Base-by-base conservation (phyloP, 1,140 invertebrate genomes). In the Scaptomyza graminum region DNA sequence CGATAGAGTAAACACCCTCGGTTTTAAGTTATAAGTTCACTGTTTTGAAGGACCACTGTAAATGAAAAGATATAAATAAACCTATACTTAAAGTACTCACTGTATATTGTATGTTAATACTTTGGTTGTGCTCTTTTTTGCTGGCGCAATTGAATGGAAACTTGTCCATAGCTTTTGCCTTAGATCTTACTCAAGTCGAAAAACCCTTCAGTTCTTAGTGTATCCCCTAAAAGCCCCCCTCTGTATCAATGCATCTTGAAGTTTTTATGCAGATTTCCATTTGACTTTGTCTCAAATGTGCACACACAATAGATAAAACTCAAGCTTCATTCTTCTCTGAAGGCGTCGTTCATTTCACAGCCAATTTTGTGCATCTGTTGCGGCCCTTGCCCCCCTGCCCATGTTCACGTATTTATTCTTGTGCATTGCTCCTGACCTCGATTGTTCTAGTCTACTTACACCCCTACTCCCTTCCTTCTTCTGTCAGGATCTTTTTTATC, bases 261-360 rank as follows among this genome's bases (percentile, higher is more conserved):
- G 62, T 75, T 67, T 68, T 79, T 79, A 67, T 65, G 75, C 54
- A 79, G 79, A 82, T 82, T 82, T 79, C 62, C 75, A 66, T 75
- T 84, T 84, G 66, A 83, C 80, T 84, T 83, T 84, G 62, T 47
- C 52, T 47, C 54, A 37, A 50, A 65, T 41, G 25, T 37, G 47
- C 62, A 57, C 62, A 60, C 61, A 60, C 62, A 74, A 62, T 67
- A 66, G 59, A 62, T 62, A 62, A 54, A 62, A 69, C 18, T 39
- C 44, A 44, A 13, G 54, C 60, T 13, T 25, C 18, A 6, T 12
- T 39, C 5, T 47, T 13, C 16, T 4, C 16, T 18, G 8, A 44
- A 34, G 13, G 47, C 31, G 34, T 66, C 37, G 76, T 79, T 75
- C 68, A 81, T 81, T 79, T 78, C 68, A 79, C 68, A 84, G 76